Percentiles rank a stretch among this genome's conserved stretches.
Conservation (phyloP, 2,888 invertebrate species). For the Ephialtes manifestator region DNA sequence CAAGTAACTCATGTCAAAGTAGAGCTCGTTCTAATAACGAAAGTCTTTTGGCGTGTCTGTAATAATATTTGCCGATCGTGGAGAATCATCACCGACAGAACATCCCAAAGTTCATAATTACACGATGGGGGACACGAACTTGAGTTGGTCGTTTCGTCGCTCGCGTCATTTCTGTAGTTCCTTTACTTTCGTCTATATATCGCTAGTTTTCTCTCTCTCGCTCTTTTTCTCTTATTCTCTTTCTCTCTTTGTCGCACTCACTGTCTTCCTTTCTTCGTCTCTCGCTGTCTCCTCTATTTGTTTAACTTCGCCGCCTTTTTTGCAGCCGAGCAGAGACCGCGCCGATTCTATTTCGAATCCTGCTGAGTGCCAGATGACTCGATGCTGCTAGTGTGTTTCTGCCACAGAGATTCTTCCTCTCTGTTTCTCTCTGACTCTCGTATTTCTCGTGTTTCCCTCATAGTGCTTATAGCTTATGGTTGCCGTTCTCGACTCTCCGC, state of each 20-base stretch:
- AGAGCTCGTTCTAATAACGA: neutral
- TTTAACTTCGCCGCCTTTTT: conserved; percentile 70
- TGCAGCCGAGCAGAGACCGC: conserved; percentile 66
- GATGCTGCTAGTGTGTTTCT: conserved; percentile 74
- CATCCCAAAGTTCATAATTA: conserved; percentile 40
- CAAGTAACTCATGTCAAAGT: conserved; percentile 37
- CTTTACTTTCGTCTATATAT: neutral
- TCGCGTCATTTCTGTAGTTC: conserved; percentile 29
- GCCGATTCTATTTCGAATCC: conserved; percentile 83
- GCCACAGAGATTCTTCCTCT: conserved; percentile 63
- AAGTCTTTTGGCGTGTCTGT: conserved; percentile 25
- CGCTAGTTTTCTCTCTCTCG: conserved; percentile 12
- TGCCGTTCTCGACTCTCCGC: conserved; percentile 47
- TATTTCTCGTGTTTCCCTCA: conserved; percentile 6
- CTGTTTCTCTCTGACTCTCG: conserved; percentile 45
- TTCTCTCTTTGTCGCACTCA: conserved; percentile 35
- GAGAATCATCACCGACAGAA: conserved; percentile 24
- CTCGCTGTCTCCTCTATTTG: conserved; percentile 64
- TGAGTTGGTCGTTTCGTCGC: conserved; percentile 33
- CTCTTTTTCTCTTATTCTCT: neutral
- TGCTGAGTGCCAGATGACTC: conserved; percentile 85
- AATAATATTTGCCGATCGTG: conserved; percentile 53
- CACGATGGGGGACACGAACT: conserved; percentile 8
- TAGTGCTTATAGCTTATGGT: conserved; percentile 15
- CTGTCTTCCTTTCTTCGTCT: conserved; percentile 19